Evolutionary conservation across 2,797 vertebrate genomes (phyloP).

Genomic region (Enteromius trimaculatus): DNA sequence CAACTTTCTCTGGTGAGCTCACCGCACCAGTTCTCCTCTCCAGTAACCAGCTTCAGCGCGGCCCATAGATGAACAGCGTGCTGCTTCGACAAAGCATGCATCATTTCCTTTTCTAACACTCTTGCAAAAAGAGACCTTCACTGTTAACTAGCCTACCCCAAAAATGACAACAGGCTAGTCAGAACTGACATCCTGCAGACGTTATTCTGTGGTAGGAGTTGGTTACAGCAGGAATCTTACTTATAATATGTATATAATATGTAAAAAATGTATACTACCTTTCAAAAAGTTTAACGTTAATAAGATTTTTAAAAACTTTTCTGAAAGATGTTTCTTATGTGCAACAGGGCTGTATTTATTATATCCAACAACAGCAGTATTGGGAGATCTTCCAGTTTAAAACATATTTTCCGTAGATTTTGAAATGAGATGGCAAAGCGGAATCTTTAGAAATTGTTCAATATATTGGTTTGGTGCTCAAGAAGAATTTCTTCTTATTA

Average conservation of each 20-base stretch:
- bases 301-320: not conserved
- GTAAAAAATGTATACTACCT: not conserved
- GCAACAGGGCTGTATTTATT: not conserved
- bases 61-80: slow-evolving; percentile 4
- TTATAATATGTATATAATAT: not conserved
- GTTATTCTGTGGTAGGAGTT: not conserved
- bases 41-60: slow-evolving; percentile 49
- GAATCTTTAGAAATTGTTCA: not conserved
- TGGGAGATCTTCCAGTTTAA: not conserved
- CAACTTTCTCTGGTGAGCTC: slow-evolving; percentile 53
- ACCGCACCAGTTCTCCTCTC: slow-evolving; percentile 8
- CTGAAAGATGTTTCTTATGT: not conserved
- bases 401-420: not conserved
- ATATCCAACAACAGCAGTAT: not conserved
- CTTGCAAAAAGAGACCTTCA: not conserved
- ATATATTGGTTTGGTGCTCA: not conserved
- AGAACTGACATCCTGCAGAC: not conserved
- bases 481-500: too few species aligned
- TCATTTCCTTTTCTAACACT: slow-evolving; percentile 1
- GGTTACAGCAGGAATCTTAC: not conserved
- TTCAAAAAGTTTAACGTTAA: not conserved
- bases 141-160: not conserved
- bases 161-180: not conserved
- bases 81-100: not conserved
- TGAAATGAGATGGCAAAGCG: not conserved